phyloP scores from a whole-genome alignment of 2,888 invertebrate species.

The Tetranychus piercei region DNA sequence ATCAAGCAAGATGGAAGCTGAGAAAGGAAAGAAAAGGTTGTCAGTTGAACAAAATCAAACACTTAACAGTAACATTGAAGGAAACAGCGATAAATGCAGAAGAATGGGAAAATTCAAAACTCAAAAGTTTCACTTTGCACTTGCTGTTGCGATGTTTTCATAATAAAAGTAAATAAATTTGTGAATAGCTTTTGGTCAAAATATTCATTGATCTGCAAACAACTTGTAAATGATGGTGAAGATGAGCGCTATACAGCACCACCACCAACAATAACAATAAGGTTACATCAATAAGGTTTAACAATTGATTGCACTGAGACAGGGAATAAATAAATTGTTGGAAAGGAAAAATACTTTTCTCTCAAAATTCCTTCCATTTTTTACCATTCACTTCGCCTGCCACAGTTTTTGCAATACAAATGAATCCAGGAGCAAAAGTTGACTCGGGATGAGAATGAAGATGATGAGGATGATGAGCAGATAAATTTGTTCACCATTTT shows the following conservation, averaged over 20 bases:
- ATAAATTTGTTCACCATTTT: background rate
- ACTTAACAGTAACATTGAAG: background rate
- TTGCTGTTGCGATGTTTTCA: no score
- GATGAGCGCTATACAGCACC: background rate
- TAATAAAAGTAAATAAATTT: background rate
- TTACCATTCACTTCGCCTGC: no score
- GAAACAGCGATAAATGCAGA: background rate
- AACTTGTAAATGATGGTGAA: background rate
- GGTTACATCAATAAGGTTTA: background rate
- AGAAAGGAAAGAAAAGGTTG: background rate
- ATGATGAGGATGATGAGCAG: background rate
- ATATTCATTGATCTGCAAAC: conserved; percentile 1
- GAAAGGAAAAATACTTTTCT: no score
- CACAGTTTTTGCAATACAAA: no score
- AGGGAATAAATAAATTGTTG: background rate
- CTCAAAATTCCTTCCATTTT: no score
- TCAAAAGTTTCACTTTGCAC: no score
- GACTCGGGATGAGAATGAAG: background rate
- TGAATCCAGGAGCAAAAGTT: background rate
- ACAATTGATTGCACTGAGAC: background rate
- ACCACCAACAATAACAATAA: background rate
- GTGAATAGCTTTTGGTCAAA: background rate
- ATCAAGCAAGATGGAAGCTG: no score
- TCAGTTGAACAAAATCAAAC: background rate
- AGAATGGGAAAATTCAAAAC: background rate